phyloP scores from a whole-genome alignment of 2,113 vertebrate genomes.

The Tetraodon nigroviridis region DNA sequence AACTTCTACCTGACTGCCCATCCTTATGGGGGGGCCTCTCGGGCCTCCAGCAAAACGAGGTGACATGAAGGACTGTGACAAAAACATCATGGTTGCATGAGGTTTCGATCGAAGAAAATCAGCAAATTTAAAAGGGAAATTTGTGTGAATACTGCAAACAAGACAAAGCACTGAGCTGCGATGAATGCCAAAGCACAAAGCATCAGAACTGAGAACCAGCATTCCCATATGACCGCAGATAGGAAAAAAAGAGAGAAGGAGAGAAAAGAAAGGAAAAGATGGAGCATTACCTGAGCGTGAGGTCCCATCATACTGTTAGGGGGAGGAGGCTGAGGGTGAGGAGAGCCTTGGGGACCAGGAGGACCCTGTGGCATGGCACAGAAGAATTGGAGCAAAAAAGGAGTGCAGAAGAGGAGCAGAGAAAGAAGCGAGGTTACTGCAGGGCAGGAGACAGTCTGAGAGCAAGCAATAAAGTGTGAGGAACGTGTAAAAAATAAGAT shows the following conservation, averaged over 20 bases:
- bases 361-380: slow-evolving; percentile 90
- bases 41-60: slow-evolving; percentile 95
- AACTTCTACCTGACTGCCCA: slow-evolving; percentile 89
- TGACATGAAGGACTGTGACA: slow-evolving; percentile 95
- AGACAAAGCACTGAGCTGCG: slow-evolving; percentile 50
- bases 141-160: slow-evolving; percentile 22
- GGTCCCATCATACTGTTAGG: slow-evolving; percentile 99
- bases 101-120: slow-evolving; percentile 1
- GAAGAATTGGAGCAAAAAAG: slow-evolving; percentile 54
- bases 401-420: slow-evolving; percentile 36
- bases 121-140: neutral
- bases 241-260: slow-evolving; percentile 40
- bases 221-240: slow-evolving; percentile 44
- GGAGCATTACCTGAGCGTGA: slow-evolving; percentile 93
- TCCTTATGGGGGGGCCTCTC: slow-evolving; percentile 91
- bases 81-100: slow-evolving; percentile 51
- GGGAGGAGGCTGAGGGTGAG: slow-evolving; percentile 98
- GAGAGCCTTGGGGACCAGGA: slow-evolving; percentile 98
- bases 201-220: slow-evolving; percentile 44
- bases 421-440: slow-evolving; percentile 67
- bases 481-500: slow-evolving; percentile 37
- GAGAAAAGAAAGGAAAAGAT: slow-evolving; percentile 36
- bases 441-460: slow-evolving; percentile 56
- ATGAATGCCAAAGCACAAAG: slow-evolving; percentile 63
- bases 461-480: slow-evolving; percentile 49